phyloP scores from a whole-genome alignment of 1,140 invertebrate genomes.

The Drosophila eugracilis region DNA sequence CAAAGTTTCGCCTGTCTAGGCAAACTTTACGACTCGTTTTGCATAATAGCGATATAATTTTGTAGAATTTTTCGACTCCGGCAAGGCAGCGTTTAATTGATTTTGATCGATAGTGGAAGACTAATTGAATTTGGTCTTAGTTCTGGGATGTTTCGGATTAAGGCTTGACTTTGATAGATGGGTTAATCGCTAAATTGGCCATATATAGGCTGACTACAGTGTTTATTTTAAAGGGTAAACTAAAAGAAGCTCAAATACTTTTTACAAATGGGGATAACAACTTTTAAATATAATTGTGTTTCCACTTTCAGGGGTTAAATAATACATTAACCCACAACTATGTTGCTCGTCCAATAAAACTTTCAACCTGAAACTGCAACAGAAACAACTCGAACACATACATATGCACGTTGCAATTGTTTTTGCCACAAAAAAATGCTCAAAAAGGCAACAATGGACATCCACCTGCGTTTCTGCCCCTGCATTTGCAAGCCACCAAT shows the following conservation, averaged over 20 bases:
- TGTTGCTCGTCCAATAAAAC: not conserved
- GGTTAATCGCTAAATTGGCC: not conserved
- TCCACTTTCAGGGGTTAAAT: not conserved
- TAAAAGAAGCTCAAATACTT: not conserved
- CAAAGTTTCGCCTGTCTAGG: constrained; percentile 27
- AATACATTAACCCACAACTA: not conserved
- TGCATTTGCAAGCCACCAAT: not conserved
- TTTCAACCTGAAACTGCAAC: not conserved
- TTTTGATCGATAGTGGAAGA: constrained; percentile 37
- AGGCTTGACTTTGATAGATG: constrained; percentile 2
- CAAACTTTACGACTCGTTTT: constrained; percentile 33
- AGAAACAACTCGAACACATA: not conserved
- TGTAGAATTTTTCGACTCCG: constrained; percentile 1
- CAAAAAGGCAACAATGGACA: not conserved
- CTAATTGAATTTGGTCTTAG: constrained; percentile 24
- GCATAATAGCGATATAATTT: constrained; percentile 49
- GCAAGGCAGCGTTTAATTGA: constrained; percentile 35
- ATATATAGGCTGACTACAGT: not conserved
- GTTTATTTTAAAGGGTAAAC: not conserved
- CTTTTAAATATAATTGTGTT: not conserved
- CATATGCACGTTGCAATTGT: not conserved
- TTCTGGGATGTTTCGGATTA: not conserved
- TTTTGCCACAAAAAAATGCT: not conserved
- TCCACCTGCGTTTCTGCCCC: not conserved
- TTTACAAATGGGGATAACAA: not conserved